Conservation (phyloP, 2,113 vertebrate genomes). For the Campylomormyrus tamandua region DNA sequence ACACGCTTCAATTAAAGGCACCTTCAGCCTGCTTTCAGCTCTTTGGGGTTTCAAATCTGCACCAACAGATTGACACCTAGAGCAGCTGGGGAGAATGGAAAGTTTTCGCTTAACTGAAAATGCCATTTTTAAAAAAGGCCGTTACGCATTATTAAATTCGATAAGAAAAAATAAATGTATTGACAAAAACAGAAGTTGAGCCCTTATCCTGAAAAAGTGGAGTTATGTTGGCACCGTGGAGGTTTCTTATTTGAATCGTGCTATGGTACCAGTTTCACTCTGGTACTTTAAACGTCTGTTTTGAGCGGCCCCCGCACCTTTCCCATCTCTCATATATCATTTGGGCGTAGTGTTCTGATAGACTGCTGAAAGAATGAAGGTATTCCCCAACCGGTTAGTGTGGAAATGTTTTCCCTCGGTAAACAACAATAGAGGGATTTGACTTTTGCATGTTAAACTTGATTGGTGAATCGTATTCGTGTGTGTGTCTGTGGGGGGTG, state of each 20-base stretch:
- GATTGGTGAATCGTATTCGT: background rate
- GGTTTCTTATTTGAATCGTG: background rate
- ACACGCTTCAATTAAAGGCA: background rate
- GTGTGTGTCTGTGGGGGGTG: background rate
- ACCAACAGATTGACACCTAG: background rate
- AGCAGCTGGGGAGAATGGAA: background rate
- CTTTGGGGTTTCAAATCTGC: background rate
- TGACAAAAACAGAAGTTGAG: background rate
- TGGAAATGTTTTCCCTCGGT: background rate
- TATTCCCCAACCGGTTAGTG: background rate
- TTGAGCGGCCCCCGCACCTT: background rate
- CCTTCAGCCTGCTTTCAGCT: background rate
- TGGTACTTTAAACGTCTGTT: background rate
- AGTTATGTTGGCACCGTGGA: background rate
- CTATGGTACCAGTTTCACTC: background rate
- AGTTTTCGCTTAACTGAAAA: conserved; percentile 3
- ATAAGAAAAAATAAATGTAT: background rate
- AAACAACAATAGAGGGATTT: background rate
- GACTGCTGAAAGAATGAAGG: background rate
- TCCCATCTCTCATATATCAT: background rate
- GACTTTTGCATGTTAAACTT: background rate
- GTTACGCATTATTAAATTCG: conserved; percentile 7
- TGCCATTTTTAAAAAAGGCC: background rate
- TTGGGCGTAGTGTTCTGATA: background rate
- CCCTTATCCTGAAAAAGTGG: background rate